A percentile compares a stretch with the other conserved stretches of the same genome.
Evolutionary conservation across 2,113 vertebrate species (phyloP).

Genomic region (Phoxinus phoxinus): DNA sequence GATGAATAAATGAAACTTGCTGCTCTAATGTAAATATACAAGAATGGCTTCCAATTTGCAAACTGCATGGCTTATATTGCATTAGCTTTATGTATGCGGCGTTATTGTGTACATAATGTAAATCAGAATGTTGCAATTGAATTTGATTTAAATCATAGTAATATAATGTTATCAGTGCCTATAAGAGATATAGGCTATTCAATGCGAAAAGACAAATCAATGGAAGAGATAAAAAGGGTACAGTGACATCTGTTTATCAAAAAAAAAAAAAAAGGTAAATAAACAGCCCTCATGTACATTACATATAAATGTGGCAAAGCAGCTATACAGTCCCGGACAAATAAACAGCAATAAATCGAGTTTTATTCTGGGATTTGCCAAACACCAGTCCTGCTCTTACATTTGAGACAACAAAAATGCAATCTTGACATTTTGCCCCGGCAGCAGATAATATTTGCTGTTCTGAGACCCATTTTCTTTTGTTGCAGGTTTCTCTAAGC

Average conservation of each 20-base stretch:
- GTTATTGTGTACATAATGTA: slow-evolving; percentile 45
- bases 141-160: background rate
- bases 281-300: slow-evolving; percentile 3
- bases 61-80: background rate
- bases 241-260: slow-evolving; percentile 22
- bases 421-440: slow-evolving; percentile 82
- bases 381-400: slow-evolving; percentile 68
- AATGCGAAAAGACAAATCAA: background rate
- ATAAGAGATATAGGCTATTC: background rate
- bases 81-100: slow-evolving; percentile 12
- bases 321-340: slow-evolving; percentile 65
- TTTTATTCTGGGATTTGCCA: slow-evolving; percentile 77
- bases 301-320: slow-evolving; percentile 17
- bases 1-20: slow-evolving; percentile 40
- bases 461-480: slow-evolving; percentile 80
- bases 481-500: slow-evolving; percentile 82
- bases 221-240: background rate
- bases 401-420: slow-evolving; percentile 80
- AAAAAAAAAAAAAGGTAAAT: background rate
- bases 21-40: slow-evolving; percentile 22
- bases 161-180: background rate
- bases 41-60: background rate
- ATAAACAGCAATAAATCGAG: slow-evolving; percentile 72
- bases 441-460: slow-evolving; percentile 82
- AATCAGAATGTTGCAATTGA: background rate